These are phyloP conservation scores for Pseudochaenichthys georgianus DNA, from an alignment of 2,797 vertebrate species.

Conservation along the genomic window DNA sequence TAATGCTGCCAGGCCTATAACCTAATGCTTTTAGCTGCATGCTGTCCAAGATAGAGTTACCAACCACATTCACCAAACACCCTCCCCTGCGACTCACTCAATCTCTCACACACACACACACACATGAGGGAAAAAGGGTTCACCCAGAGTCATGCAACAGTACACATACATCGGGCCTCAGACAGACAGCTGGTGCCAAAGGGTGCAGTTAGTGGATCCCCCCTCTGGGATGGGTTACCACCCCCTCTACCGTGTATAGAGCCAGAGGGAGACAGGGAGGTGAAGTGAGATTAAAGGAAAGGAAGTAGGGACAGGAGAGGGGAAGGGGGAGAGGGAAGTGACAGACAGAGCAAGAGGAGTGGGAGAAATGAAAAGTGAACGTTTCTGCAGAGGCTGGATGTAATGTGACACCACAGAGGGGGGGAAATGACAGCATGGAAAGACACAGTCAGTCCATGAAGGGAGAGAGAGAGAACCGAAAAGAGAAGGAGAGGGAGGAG, in stretches of 20 bases:
- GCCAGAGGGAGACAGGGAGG: conserved; percentile 47
- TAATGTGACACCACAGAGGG: conserved; percentile 66
- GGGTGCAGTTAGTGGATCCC: conserved; percentile 71
- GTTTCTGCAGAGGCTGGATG: conserved; percentile 69
- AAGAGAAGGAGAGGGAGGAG: conserved; percentile 12
- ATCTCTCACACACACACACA: background rate
- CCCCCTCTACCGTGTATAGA: conserved; percentile 57
- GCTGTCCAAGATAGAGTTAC: conserved; percentile 75
- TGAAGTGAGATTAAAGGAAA: conserved; percentile 65
- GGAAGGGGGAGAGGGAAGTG: conserved; percentile 15
- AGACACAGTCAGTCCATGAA: conserved; percentile 55
- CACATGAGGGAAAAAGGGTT: conserved; percentile 22
- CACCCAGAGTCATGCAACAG: conserved; percentile 48
- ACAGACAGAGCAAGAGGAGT: conserved; percentile 44
- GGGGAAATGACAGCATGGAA: conserved; percentile 74
- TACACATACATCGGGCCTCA: conserved; percentile 55
- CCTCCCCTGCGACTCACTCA: conserved; percentile 38
- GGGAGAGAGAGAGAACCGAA: conserved; percentile 21
- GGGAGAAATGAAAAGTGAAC: conserved; percentile 62
- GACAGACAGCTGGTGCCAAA: conserved; percentile 78
- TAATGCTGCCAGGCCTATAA: conserved; percentile 66
- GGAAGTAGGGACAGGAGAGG: conserved; percentile 50
- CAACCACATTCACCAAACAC: conserved; percentile 62
- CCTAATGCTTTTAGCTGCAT: conserved; percentile 76
- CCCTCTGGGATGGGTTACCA: conserved; percentile 62